Evolutionary conservation across 2,113 vertebrate genomes (phyloP).

Genomic region (Columba janthina): DNA sequence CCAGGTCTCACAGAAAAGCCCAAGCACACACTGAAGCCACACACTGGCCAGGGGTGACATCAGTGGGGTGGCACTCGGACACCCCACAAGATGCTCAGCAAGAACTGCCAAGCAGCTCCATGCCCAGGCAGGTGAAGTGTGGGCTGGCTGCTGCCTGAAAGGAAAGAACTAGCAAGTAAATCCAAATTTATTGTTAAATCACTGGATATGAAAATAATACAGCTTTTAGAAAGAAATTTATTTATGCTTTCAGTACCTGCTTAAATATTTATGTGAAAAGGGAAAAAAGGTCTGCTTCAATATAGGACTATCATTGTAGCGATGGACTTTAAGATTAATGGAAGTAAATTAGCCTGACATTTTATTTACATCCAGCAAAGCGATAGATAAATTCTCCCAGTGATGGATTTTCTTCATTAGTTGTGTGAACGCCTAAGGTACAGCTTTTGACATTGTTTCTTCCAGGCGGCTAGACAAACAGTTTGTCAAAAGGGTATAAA

Average conservation of each 20-base stretch:
- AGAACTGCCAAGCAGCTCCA: background rate
- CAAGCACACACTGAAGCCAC: background rate
- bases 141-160: background rate
- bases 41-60: too few species aligned
- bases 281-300: background rate
- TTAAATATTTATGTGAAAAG: constrained; percentile 48
- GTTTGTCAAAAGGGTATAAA: constrained; percentile 59
- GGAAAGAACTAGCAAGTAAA: background rate
- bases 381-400: constrained; percentile 29
- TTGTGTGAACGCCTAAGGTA: background rate
- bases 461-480: constrained; percentile 37
- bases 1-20: background rate
- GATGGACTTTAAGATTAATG: constrained; percentile 43
- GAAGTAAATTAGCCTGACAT: constrained; percentile 55
- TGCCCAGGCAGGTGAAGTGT: accelerated
- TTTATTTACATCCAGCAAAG: constrained; percentile 62
- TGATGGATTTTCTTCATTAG: constrained; percentile 72
- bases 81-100: background rate
- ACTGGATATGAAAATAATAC: constrained; percentile 30
- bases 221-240: constrained; percentile 52
- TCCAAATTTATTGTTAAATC: constrained; percentile 22
- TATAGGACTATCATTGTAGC: background rate
- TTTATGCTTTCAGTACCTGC: constrained; percentile 36
- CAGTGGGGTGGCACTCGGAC: background rate
- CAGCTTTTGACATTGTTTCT: constrained; percentile 35